Base-by-base conservation (phyloP, 1,140 invertebrate genomes). In the Tetragonula clypearis region DNA sequence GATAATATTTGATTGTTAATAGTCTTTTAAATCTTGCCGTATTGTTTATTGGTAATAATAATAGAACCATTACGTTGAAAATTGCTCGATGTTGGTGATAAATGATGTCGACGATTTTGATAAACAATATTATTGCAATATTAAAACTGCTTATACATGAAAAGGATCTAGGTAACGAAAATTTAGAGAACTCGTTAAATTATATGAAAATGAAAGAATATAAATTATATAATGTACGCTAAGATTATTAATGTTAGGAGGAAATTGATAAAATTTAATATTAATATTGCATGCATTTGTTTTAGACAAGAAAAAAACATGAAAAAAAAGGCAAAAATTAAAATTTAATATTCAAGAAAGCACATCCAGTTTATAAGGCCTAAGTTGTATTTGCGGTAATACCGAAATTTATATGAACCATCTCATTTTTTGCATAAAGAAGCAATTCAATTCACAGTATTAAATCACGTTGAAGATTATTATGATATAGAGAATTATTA, bases 401-500 rank as follows among this genome's bases (percentile, higher is more conserved):
- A 15, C 1, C 53, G 4, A 56, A 56, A 72, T 66, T 85, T 15
- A 19, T 68, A 53, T 23, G 6, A 55, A 30, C 9, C n/a, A 58
- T 21, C n/a, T 83, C 60, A 58, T 41, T 30, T 14, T 35, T 41
- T 62, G 14, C 8, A 35, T 55, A 55, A 35, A 62, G 23, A 26
- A 19, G 4, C 6, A 73, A 56, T 17, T 11, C 14, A 30, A 14
- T 66, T 58, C 53, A n/a, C 78, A 80, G 58, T 85, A 68, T 85
- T 77, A 62, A 60, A 62, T 72, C 62, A 49, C 60, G 21, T 71
- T 26, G 60, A 69, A 58, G 53, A 41, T 30, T 75, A 82, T 19
- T 30, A 53, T 41, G 69, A 84, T 55, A 35, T 71, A 84, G 26
- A n/a, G 49, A 79, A 62, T 79, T 55, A 68, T 58, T 69, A 35